Base-by-base conservation (phyloP, 2,113 vertebrate species). In the Onychostoma macrolepis region DNA sequence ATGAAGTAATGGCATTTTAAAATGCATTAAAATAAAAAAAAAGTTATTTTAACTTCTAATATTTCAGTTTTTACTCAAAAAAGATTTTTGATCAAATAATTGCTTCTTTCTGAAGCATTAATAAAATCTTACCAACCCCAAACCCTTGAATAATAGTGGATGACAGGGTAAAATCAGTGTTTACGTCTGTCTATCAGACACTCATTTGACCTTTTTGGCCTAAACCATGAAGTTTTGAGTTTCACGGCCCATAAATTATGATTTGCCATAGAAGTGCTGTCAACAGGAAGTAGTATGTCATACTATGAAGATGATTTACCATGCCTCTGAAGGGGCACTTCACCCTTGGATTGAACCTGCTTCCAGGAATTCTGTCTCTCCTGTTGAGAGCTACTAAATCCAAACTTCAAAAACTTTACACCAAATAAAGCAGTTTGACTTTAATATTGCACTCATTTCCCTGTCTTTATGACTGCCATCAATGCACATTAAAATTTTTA, bases 341-440 rank as follows among this genome's bases (percentile, higher is more conserved):
- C 89, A 91, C 77, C 87, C 89, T 41, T 87, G 79, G 67, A 82
- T 76, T 85, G 43, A 89, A 86, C 85, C 86, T 58, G 90, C 90
- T 94, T 95, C 94, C 93, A 88, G 92, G 92, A 94, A 94, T 95
- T 94, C 89, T 92, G 72, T 86, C 82, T 71, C 58, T 85, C 86
- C 77, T 69, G 76, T 86, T 83, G 15, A 84, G 90, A 83, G 89
- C 21, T 84, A 67, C 88, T 85, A 87, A 89, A 89, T 89, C 84
- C 78, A 74, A 87, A 6, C 50, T 38, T 8, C 79, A 78, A 65
- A 83, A 61, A 43, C 43, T 41, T 36, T 21, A 33, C 48, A 61
- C 28, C 50, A 30, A 83, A 72, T 61, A 63, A 58, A 83, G 41
- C 61, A n/a, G 48, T 72, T 33, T 67, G 41, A 85, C 48, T 63